Evolutionary conservation across 2,888 invertebrate species (phyloP).

Genomic region (Callyntrura guangdongensis): DNA sequence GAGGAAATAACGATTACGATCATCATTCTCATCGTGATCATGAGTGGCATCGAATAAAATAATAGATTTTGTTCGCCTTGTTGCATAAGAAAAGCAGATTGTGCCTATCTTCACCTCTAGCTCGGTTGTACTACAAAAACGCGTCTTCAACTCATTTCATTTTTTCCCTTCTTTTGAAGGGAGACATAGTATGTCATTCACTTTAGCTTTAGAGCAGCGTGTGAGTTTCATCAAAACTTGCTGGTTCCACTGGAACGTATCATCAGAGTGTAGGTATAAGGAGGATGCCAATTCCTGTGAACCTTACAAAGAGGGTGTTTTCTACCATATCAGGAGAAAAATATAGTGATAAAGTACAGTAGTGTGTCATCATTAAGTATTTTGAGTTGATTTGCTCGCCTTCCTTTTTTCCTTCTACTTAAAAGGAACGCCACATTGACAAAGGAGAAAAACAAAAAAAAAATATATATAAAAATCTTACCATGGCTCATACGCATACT

Average conservation of each 20-base stretch:
- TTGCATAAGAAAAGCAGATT: conserved; percentile 49
- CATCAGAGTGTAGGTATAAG: neutral
- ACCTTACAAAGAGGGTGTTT: neutral
- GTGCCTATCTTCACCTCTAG: conserved; percentile 35
- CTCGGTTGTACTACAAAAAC: neutral
- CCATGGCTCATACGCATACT: conserved; percentile 24
- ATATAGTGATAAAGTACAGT: neutral
- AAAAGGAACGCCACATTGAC: neutral
- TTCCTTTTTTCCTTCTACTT: neutral
- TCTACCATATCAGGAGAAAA: neutral
- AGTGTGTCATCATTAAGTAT: conserved; percentile 39
- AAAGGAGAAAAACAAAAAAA: neutral
- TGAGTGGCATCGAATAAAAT: conserved; percentile 40
- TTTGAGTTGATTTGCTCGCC: conserved; percentile 50
- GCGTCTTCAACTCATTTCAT: conserved; percentile 17
- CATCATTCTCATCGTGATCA: conserved; percentile 37
- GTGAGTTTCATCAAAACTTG: neutral
- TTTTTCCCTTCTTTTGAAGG: neutral
- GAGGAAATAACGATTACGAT: conserved; percentile 3
- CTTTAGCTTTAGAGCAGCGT: conserved; percentile 4
- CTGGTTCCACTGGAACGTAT: neutral
- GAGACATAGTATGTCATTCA: neutral
- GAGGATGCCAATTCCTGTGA: neutral
- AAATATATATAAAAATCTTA: no score
- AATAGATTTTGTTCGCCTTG: conserved; percentile 58